Percentiles rank a stretch among this genome's conserved stretches.
phyloP scores from a whole-genome alignment of 2,797 vertebrate species.

The Darevskia nairensis region DNA sequence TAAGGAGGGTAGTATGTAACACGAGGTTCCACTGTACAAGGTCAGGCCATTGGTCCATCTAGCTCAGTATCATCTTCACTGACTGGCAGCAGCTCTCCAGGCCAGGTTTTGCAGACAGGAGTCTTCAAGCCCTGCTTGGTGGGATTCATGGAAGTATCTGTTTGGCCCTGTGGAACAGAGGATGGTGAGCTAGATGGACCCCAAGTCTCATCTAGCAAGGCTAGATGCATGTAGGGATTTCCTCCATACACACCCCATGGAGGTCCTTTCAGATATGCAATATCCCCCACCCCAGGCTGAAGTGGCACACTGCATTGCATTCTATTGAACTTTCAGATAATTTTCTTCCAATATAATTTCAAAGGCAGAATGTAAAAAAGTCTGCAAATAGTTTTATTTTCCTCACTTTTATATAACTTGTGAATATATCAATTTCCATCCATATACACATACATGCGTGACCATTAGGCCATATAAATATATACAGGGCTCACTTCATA shows the following conservation, averaged over 20 bases:
- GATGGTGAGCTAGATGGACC: not conserved
- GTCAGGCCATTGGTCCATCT: not conserved
- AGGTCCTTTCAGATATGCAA: not conserved
- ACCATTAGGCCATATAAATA: conserved; percentile 17
- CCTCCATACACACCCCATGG: not conserved
- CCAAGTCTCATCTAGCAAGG: not conserved
- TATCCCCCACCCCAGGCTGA: not conserved
- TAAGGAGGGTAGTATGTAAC: no score
- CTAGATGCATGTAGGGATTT: not conserved
- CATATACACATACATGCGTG: not conserved
- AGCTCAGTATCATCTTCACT: not conserved
- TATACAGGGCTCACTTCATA: not conserved
- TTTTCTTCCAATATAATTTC: not conserved
- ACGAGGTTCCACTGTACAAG: not conserved
- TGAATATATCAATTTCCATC: not conserved
- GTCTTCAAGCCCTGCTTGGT: not conserved
- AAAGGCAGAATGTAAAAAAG: not conserved
- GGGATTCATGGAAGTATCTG: no score
- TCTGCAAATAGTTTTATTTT: conserved; percentile 34
- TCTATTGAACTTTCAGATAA: not conserved
- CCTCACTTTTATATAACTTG: not conserved
- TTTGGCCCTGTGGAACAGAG: no score
- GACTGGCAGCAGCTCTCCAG: not conserved
- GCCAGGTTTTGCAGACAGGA: not conserved
- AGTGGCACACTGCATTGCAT: not conserved